These are phyloP conservation scores for Coracias cyanogaster DNA, from an alignment of 2,797 vertebrate species.

Conservation along the genomic window DNA sequence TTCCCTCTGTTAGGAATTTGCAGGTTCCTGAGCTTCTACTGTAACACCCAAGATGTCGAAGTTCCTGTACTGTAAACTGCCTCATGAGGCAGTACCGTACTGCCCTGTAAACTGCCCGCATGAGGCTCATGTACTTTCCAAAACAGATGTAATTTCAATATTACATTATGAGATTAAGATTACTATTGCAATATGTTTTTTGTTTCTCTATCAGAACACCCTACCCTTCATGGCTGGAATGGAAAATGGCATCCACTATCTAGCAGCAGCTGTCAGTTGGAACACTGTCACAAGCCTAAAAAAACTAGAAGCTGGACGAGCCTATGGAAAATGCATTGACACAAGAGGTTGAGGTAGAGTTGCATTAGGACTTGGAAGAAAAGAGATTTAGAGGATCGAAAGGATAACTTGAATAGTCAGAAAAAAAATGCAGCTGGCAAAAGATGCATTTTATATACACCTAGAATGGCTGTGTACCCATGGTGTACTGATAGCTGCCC, in stretches of 20 bases:
- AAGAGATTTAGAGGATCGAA: not conserved
- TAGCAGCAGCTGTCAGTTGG: not conserved
- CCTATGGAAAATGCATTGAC: not conserved
- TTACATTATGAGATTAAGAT: not conserved
- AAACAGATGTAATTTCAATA: not conserved
- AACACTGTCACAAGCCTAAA: not conserved
- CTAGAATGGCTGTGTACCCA: not conserved
- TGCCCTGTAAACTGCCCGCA: too few species aligned
- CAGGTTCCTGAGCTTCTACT: not conserved
- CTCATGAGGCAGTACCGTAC: not conserved
- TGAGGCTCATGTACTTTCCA: not conserved
- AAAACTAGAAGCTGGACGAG: not conserved
- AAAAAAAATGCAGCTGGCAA: not conserved
- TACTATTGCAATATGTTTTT: not conserved
- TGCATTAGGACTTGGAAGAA: not conserved
- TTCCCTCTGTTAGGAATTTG: not conserved
- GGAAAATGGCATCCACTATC: not conserved
- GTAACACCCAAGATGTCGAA: not conserved
- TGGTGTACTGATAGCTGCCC: accelerated
- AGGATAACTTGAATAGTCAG: not conserved
- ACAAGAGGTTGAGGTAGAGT: not conserved
- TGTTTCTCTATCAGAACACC: not conserved
- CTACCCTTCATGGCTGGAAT: not conserved
- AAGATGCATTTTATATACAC: accelerated
- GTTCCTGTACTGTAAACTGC: not conserved